phyloP scores from a whole-genome alignment of 2,113 vertebrate genomes.

The Gallinago paraguaiae region DNA sequence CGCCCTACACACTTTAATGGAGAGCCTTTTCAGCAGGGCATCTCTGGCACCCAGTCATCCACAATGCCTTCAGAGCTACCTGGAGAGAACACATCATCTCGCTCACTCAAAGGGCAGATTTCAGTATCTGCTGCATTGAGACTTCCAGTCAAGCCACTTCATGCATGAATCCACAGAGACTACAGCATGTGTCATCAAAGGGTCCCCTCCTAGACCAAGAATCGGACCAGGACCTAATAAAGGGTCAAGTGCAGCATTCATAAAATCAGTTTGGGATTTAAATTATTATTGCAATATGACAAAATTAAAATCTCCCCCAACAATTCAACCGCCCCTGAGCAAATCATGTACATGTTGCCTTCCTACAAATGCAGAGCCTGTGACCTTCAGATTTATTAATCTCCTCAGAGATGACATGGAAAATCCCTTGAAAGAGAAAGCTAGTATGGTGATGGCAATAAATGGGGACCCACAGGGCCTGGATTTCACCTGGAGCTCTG shows the following conservation, averaged over 20 bases:
- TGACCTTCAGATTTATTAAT: neutral
- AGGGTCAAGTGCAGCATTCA: neutral
- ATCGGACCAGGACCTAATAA: neutral
- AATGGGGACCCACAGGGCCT: neutral
- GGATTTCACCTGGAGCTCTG: neutral
- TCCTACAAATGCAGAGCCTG: neutral
- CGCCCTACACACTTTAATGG: neutral
- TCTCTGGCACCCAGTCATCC: neutral
- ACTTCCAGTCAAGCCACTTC: neutral
- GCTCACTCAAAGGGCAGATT: neutral
- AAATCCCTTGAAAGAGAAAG: neutral
- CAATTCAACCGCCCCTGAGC: neutral
- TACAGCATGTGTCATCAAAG: neutral
- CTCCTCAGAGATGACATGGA: neutral
- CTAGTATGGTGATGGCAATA: neutral
- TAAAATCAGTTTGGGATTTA: neutral
- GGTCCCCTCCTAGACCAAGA: neutral
- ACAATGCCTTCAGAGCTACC: neutral
- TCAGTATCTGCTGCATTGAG: neutral
- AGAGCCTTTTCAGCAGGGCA: neutral
- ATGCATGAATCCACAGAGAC: neutral
- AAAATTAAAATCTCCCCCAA: neutral
- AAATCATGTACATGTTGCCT: neutral
- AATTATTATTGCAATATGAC: neutral
- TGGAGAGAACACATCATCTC: neutral